Evolutionary conservation across 2,888 invertebrate genomes (phyloP).

Genomic region (Leptothorax acervorum): DNA sequence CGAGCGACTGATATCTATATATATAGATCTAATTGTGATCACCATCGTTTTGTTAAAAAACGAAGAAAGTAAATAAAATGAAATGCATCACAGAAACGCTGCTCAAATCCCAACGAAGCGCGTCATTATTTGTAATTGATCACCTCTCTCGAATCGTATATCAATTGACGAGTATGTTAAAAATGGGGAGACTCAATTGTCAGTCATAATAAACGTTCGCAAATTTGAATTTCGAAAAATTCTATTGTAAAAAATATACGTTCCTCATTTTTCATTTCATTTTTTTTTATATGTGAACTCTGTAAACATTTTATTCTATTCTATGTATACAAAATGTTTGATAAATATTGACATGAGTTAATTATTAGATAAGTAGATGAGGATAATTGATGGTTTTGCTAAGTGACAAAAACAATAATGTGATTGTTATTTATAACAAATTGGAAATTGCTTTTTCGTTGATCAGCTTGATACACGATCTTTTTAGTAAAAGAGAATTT

Average conservation of each 20-base stretch:
- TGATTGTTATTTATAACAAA: no score
- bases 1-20: conserved; percentile 41
- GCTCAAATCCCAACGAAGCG: not conserved
- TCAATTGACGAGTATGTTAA: not conserved
- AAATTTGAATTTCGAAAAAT: not conserved
- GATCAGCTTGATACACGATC: no score
- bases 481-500: no score
- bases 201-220: not conserved
- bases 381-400: no score
- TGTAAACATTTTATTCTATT: not conserved
- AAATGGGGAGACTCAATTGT: not conserved
- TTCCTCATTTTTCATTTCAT: not conserved
- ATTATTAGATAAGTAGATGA: no score
- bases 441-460: no score
- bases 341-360: no score
- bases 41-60: conserved; percentile 44
- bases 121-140: not conserved
- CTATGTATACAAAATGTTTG: not conserved
- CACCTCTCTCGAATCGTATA: not conserved
- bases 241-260: not conserved
- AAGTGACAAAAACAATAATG: not conserved
- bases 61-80: conserved; percentile 45
- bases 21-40: conserved; percentile 40
- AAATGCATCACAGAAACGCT: conserved; percentile 2
- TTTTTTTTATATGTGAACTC: not conserved